These are phyloP conservation scores for Panthera uncia DNA, from an alignment of 2,113 vertebrate species.

Conservation along the genomic window DNA sequence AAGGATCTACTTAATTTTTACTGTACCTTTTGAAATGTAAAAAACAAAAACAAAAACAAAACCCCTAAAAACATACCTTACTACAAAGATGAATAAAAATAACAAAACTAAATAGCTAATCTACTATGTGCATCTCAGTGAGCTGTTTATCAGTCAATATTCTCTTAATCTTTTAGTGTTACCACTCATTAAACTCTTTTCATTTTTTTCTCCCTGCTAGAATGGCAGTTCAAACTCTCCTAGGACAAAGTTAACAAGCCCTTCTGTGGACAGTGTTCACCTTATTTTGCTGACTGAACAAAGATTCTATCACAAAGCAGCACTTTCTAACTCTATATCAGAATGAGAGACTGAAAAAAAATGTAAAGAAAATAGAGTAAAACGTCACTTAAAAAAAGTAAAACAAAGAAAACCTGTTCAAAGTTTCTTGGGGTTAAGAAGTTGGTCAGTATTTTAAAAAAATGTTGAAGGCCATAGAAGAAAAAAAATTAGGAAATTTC, in stretches of 20 bases:
- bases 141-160: background rate
- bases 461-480: background rate
- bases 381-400: background rate
- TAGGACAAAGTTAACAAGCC: background rate
- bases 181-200: background rate
- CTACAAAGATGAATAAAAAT: background rate
- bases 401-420: background rate
- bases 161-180: slow-evolving; percentile 42
- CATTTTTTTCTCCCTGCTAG: background rate
- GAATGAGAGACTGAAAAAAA: background rate
- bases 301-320: slow-evolving; percentile 29
- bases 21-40: slow-evolving; percentile 11
- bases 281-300: slow-evolving; percentile 1
- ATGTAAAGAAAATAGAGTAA: background rate
- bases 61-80: background rate
- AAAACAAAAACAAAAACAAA: background rate
- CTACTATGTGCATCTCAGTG: background rate
- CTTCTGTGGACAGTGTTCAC: background rate
- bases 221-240: slow-evolving; percentile 26
- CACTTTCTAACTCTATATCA: slow-evolving; percentile 32
- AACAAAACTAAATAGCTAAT: slow-evolving; percentile 51
- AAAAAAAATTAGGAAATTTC: background rate
- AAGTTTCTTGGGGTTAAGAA: background rate
- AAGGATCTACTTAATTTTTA: background rate
- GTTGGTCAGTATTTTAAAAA: background rate